Evolutionary conservation across 2,113 vertebrate genomes (phyloP).

Genomic region (Mustelus asterias): DNA sequence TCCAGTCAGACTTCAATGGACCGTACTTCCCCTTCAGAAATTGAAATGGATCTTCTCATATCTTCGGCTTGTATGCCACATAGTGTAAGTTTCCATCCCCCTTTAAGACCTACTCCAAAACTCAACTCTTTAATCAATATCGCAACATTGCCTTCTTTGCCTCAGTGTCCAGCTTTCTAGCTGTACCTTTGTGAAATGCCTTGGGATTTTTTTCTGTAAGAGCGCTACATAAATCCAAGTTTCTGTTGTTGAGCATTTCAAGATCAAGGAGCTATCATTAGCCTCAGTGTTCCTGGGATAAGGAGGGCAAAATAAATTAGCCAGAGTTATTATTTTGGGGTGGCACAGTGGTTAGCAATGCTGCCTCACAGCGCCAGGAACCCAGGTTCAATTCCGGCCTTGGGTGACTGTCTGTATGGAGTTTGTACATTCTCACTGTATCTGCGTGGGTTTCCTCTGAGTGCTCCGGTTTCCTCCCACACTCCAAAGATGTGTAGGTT

Average conservation of each 20-base stretch:
- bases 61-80: neutral
- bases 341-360: no score
- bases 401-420: no score
- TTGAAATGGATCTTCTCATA: neutral
- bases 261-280: neutral
- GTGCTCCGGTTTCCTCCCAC: no score
- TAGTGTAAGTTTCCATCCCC: neutral
- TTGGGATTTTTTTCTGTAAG: neutral
- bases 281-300: neutral
- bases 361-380: no score
- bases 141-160: neutral
- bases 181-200: neutral
- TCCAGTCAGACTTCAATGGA: neutral
- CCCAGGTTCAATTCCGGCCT: no score
- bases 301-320: neutral
- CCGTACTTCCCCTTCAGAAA: neutral
- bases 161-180: neutral
- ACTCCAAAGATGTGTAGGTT: no score
- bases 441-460: no score
- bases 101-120: neutral
- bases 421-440: no score
- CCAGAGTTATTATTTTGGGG: neutral
- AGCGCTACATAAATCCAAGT: neutral
- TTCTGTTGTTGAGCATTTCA: neutral
- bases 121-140: neutral